Evolutionary conservation across 2,888 invertebrate genomes (phyloP), one percentile per base, ranked within the genome.

Genomic region (Blera fallax): DNA sequence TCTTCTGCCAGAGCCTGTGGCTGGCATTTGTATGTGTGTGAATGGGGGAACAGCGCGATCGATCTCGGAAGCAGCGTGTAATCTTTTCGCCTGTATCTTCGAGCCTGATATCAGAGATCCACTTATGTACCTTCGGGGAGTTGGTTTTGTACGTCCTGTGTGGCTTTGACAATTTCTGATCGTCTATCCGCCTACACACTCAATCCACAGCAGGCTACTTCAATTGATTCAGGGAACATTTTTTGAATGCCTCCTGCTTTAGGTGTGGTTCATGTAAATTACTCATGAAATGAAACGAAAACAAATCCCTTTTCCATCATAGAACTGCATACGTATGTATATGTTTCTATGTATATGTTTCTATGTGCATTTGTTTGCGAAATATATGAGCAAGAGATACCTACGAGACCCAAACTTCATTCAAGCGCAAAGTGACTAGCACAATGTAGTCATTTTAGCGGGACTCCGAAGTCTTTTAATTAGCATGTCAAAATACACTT

Each of bases 401-500:
- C 0, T 37, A 32, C 10, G n/a, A n/a, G n/a, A 37, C 11, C 3
- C 40, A 21, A 27, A 50, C 50, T 77, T 24, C 48, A 65, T 73
- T 58, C 73, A 83, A 69, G 52, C 62, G 24, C 45, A 78, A 62
- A 69, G 76, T 76, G 58, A 54, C 65, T 29, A 29, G 69, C 60
- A 78, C 62, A 78, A 64, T 73, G 58, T 11, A 48, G 54, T n/a
- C 50, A 81, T 80, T 87, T 83, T 60, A 88, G 88, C 89, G 90
- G 89, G 88, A 87, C 87, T 82, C 83, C 89, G 90, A 88, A 85
- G 91, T 89, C 91, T 90, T 91, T 91, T 90, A 90, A 90, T 91
- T 90, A 90, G 90, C 91, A 90, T 90, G 90, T 91, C 90, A 90
- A 83, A 88, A 87, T 84, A 76, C 88, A 88, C 88, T 88, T 87